Conservation (phyloP, 2,888 invertebrate species). For the Pyralis farinalis region DNA sequence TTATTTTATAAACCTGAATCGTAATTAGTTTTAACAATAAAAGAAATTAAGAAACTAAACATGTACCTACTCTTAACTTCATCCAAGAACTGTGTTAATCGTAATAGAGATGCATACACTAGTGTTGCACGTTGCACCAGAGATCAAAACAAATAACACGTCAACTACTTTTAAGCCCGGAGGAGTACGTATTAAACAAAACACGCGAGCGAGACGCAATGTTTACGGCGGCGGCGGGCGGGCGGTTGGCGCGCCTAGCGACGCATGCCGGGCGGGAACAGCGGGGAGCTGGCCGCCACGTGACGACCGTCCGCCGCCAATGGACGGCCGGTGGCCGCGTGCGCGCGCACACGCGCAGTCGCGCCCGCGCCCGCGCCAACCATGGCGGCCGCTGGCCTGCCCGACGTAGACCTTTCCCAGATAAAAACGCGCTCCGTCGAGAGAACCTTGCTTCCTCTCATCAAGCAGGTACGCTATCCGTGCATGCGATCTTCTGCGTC, state of each 20-base stretch:
- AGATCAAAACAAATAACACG: conserved; percentile 60
- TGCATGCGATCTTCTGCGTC: conserved; percentile 29
- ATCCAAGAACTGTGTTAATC: background rate
- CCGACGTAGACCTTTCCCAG: conserved; percentile 84
- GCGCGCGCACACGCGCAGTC: conserved; percentile 72
- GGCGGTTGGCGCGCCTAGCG: conserved; percentile 8
- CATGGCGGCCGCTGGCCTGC: conserved; percentile 83
- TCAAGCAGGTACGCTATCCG: conserved; percentile 90
- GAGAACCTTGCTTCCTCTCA: conserved; percentile 95
- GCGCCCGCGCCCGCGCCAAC: conserved; percentile 74
- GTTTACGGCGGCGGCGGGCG: conserved; percentile 30
- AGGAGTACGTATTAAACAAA: conserved; percentile 52
- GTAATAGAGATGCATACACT: no score
- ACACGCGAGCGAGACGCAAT: conserved; percentile 38
- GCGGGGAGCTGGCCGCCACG: conserved; percentile 39
- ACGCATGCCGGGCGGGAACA: conserved; percentile 27
- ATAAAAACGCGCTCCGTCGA: conserved; percentile 97
- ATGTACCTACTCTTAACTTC: no score
- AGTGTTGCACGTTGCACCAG: conserved; percentile 30
- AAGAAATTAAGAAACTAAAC: no score
- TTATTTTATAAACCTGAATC: background rate
- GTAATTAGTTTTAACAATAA: no score
- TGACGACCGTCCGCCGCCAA: conserved; percentile 49
- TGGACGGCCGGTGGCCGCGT: conserved; percentile 36
- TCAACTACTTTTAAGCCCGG: conserved; percentile 57